Base-by-base conservation (phyloP, 2,888 invertebrate species). In the Ligdia adustata region DNA sequence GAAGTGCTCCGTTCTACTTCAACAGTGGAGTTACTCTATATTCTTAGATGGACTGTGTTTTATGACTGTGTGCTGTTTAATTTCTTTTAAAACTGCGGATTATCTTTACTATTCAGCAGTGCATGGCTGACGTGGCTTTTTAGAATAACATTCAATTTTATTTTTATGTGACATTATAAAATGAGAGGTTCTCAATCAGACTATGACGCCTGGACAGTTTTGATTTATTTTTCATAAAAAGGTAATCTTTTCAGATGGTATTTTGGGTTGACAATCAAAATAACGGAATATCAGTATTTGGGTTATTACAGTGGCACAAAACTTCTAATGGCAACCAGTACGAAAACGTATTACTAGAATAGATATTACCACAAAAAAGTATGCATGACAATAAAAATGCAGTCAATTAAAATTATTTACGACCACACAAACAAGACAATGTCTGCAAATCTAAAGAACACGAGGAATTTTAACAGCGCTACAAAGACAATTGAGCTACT, bases 1-100 rank as follows among this genome's bases (percentile, higher is more conserved):
- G 81, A 80, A 89, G 89, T 89, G 89, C 42, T 49, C 38, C 79
- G 77, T 72, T 76, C 81, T 79, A 82, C 79, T 82, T 80, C 79
- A 75, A 71, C 75, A 72, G 71, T 74, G 75, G 83, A 84, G 85
- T 86, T 84, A 82, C 74, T 75, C 73, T 76, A 79, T 84, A 84
- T 80, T 83, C 77, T 83, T 74, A 78, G 81, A 79, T 72, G 74
- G 78, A 75, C 80, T 69, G 74, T 72, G 69, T 85, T 84, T 86
- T 85, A 86, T 80, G 72, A 65, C 69, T 52, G 52, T 61, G 64
- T 59, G 72, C 70, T 76, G 75, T 74, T 80, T 82, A 84, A 84
- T 84, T 82, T 77, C 53, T 53, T 55, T 55, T 52, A 49, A 58
- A 55, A 58, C 53, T 47, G 46, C 22, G 41, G 51, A 55, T 55